Conservation (phyloP, 2,888 invertebrate species). For the Andrena dorsata region DNA sequence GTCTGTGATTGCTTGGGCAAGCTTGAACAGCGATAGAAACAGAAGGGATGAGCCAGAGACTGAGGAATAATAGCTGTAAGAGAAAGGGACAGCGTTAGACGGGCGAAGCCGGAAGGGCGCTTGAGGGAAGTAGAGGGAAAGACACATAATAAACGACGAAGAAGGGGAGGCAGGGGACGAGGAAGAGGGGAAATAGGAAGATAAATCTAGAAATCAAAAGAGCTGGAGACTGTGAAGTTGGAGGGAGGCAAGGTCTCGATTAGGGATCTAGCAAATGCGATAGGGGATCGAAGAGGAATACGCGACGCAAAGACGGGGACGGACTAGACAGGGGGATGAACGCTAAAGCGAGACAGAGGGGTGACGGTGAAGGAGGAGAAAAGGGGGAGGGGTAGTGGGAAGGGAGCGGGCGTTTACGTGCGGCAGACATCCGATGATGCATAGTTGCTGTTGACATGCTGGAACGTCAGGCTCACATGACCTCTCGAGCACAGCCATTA, state of each 20-base stretch:
- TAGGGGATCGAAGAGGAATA: slow-evolving; percentile 13
- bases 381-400: slow-evolving; percentile 39
- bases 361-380: slow-evolving; percentile 26
- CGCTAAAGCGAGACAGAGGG: slow-evolving; percentile 2
- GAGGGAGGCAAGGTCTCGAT: slow-evolving; percentile 1
- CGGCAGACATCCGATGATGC: slow-evolving; percentile 83
- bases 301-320: slow-evolving; percentile 27
- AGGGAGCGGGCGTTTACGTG: slow-evolving; percentile 77
- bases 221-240: not conserved
- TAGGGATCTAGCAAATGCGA: slow-evolving; percentile 5
- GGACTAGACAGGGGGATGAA: slow-evolving; percentile 8
- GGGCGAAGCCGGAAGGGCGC: not conserved
- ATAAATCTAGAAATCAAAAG: slow-evolving; percentile 18
- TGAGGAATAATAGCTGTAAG: no score
- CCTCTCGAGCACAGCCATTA: slow-evolving; percentile 81
- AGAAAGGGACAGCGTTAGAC: no score
- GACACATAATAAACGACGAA: not conserved
- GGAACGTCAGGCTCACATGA: slow-evolving; percentile 84
- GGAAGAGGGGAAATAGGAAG: not conserved
- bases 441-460: slow-evolving; percentile 85
- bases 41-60: no score
- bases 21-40: no score
- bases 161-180: not conserved
- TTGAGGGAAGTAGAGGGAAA: no score
- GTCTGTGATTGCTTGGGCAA: no score